A percentile compares a stretch with the other conserved stretches of the same genome.
Evolutionary conservation across 2,888 invertebrate genomes (phyloP).

Genomic region (Amblyjoppa proteus): DNA sequence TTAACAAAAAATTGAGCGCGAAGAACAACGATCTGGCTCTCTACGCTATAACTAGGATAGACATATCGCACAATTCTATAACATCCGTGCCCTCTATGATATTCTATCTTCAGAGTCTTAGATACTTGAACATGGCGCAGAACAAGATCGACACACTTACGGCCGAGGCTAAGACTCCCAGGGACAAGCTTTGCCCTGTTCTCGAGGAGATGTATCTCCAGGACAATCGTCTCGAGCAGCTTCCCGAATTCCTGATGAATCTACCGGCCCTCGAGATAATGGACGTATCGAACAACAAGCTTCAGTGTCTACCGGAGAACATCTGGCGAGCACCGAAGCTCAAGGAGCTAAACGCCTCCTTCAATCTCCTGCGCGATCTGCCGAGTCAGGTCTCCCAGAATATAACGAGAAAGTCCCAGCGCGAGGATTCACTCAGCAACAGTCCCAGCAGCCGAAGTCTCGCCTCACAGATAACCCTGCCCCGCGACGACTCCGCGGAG

Average conservation of each 20-base stretch:
- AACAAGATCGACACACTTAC: conserved; percentile 93
- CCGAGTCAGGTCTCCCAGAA: conserved; percentile 85
- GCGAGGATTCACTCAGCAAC: conserved; percentile 76
- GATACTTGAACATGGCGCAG: conserved; percentile 94
- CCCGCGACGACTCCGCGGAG: conserved; percentile 81
- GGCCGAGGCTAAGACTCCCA: conserved; percentile 80
- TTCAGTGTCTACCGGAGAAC: conserved; percentile 92
- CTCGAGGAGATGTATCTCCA: conserved; percentile 96
- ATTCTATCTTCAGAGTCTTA: conserved; percentile 93
- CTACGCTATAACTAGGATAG: conserved; percentile 97
- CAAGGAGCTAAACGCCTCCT: conserved; percentile 94
- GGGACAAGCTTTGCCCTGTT: conserved; percentile 90
- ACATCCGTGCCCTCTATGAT: conserved; percentile 92
- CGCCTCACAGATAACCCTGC: conserved; percentile 76
- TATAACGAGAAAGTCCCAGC: conserved; percentile 75
- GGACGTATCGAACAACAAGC: conserved; percentile 97
- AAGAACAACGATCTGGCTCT: conserved; percentile 91
- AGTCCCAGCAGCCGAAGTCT: conserved; percentile 80
- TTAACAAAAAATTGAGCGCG: conserved; percentile 91
- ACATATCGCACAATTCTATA: conserved; percentile 96
- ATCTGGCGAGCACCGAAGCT: conserved; percentile 95
- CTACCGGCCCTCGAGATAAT: conserved; percentile 92
- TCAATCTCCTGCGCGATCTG: conserved; percentile 94
- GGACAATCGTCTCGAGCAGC: conserved; percentile 93
- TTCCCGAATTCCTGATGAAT: conserved; percentile 93